These are phyloP conservation scores for Abrostola triplasia DNA, from an alignment of 2,888 invertebrate genomes.

Conservation along the genomic window DNA sequence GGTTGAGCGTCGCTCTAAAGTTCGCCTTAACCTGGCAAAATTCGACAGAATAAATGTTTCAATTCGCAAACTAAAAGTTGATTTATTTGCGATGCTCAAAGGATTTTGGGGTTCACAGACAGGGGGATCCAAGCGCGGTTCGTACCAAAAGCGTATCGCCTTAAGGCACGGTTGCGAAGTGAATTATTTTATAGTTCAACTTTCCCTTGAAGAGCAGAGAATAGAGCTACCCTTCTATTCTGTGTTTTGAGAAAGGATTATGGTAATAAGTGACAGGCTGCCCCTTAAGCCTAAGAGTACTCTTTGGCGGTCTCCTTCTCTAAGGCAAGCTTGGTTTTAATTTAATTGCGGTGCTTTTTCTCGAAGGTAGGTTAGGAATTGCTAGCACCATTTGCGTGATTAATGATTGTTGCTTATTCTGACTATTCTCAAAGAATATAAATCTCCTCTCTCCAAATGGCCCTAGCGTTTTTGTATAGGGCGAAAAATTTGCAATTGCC, in stretches of 20 bases:
- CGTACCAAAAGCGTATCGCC: background rate
- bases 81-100: slow-evolving; percentile 44
- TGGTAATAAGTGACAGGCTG: background rate
- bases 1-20: slow-evolving; percentile 25
- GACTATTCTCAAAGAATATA: too few species aligned
- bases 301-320: too few species aligned
- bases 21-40: slow-evolving; percentile 21
- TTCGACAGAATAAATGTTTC: slow-evolving; percentile 42
- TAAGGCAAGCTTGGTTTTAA: too few species aligned
- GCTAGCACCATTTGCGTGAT: too few species aligned
- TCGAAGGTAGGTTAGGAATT: too few species aligned
- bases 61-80: slow-evolving; percentile 41
- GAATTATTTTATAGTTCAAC: slow-evolving; percentile 1
- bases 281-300: too few species aligned
- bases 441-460: too few species aligned
- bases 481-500: too few species aligned
- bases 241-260: background rate
- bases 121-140: background rate
- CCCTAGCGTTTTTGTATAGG: too few species aligned
- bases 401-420: too few species aligned
- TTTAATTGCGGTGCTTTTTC: too few species aligned
- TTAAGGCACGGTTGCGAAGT: background rate
- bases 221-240: background rate
- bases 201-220: background rate
- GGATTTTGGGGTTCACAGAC: slow-evolving; percentile 18